Percentiles rank a stretch among this genome's conserved stretches.
These are phyloP conservation scores for Zhengitettix transpicula DNA, from an alignment of 2,888 invertebrate species.

Conservation along the genomic window DNA sequence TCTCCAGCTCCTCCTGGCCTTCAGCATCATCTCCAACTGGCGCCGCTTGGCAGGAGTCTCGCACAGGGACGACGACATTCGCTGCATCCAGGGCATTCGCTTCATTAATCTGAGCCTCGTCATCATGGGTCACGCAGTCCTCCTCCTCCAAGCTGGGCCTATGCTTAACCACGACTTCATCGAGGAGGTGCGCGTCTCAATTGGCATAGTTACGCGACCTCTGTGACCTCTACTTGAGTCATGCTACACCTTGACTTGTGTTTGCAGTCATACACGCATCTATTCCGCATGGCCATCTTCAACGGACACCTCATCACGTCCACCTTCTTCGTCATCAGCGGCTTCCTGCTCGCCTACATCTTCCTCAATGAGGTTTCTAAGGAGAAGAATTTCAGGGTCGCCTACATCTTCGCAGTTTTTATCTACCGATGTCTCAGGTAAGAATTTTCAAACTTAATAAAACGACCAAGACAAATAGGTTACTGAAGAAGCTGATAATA, in stretches of 20 bases:
- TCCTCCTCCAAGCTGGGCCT: not conserved
- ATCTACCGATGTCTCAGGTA: constrained; percentile 1
- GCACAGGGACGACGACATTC: not conserved
- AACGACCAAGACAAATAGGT: not conserved
- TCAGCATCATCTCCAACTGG: not conserved
- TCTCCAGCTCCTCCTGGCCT: not conserved
- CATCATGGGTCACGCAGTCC: not conserved
- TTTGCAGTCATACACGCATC: not conserved
- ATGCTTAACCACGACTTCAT: not conserved
- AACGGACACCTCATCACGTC: not conserved
- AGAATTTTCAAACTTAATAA: not conserved
- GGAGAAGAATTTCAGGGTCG: not conserved
- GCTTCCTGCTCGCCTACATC: not conserved
- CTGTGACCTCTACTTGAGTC: too few relatives aligned
- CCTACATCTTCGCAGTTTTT: not conserved
- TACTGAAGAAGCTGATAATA: not conserved
- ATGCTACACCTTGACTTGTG: too few relatives aligned
- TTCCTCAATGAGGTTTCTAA: not conserved
- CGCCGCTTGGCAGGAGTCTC: not conserved
- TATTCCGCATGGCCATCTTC: not conserved
- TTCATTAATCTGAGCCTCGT: not conserved
- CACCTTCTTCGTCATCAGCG: constrained; percentile 2
- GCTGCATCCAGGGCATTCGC: not conserved
- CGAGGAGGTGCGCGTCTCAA: not conserved
- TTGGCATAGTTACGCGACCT: too few relatives aligned